Evolutionary conservation across 2,797 vertebrate genomes (phyloP).

Genomic region (Hypotaenidia philippensis): DNA sequence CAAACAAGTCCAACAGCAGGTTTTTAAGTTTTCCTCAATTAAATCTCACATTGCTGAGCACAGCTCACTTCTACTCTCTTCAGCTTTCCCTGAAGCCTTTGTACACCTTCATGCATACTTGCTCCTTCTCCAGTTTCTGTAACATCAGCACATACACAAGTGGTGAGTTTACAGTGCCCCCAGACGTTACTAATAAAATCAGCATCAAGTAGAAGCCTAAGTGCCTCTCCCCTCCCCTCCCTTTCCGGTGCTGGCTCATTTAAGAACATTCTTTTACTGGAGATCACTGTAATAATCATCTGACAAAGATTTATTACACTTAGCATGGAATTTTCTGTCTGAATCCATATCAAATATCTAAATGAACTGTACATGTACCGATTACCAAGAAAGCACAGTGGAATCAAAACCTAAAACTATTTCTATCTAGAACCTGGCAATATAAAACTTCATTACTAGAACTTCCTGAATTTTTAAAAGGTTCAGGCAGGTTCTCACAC

Average conservation of each 20-base stretch:
- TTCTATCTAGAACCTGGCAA: not conserved
- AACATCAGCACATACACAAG: conserved; percentile 1
- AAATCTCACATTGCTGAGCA: conserved; percentile 18
- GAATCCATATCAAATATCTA: not conserved
- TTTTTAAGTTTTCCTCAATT: conserved; percentile 33
- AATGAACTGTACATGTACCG: not conserved
- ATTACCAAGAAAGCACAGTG: not conserved
- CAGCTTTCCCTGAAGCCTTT: conserved; percentile 3
- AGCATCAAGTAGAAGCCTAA: not conserved
- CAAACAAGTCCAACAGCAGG: not conserved
- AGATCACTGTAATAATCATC: not conserved
- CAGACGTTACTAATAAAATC: conserved; percentile 20
- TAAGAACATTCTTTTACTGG: not conserved
- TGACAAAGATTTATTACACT: not conserved
- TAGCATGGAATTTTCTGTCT: not conserved
- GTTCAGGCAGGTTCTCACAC: not conserved
- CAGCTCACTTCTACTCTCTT: not conserved
- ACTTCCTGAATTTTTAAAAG: not conserved
- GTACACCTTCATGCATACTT: not conserved
- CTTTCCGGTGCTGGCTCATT: not conserved
- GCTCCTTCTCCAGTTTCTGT: conserved; percentile 17
- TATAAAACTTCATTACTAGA: not conserved
- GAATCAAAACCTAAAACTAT: not conserved
- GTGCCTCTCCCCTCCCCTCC: not conserved
- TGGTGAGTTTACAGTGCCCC: conserved; percentile 48